Percentiles rank a stretch among this genome's conserved stretches.
Conservation (phyloP, 2,888 invertebrate genomes). For the Euproctis similis region DNA sequence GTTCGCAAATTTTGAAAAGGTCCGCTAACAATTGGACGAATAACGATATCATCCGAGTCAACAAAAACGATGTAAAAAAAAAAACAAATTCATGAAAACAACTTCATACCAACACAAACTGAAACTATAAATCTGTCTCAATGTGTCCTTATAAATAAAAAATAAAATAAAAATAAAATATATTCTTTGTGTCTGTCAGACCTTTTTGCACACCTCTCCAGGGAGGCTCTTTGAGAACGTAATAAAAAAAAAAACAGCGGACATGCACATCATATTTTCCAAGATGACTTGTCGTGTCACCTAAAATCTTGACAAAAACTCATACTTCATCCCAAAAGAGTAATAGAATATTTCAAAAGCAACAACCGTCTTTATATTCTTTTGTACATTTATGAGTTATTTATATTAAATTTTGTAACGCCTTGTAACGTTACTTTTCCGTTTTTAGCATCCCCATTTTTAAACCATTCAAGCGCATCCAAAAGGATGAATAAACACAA, state of each 20-base stretch:
- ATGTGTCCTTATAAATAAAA: constrained; percentile 5
- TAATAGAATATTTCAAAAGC: constrained; percentile 4
- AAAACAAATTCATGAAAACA: background rate
- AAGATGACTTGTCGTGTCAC: constrained; percentile 12
- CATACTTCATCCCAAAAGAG: constrained; percentile 5
- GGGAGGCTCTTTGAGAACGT: constrained; percentile 15
- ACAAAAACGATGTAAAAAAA: background rate
- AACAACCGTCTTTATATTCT: too few species aligned
- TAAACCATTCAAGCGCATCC: too few species aligned
- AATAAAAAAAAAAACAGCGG: constrained; percentile 22
- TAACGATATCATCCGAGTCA: too few species aligned
- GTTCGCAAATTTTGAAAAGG: too few species aligned
- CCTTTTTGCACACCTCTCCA: constrained; percentile 9
- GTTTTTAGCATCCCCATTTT: too few species aligned
- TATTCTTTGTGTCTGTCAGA: constrained; percentile 10
- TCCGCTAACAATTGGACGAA: too few species aligned
- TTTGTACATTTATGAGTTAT: too few species aligned
- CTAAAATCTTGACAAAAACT: constrained; percentile 14
- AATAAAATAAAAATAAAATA: constrained; percentile 18
- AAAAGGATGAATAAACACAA: too few species aligned
- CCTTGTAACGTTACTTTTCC: too few species aligned
- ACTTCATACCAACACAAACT: too few species aligned
- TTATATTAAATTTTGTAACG: too few species aligned
- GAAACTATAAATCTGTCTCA: constrained; percentile 3
- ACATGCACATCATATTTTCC: constrained; percentile 13